Conservation (phyloP, 2,888 invertebrate species). For the Thumatha senex region DNA sequence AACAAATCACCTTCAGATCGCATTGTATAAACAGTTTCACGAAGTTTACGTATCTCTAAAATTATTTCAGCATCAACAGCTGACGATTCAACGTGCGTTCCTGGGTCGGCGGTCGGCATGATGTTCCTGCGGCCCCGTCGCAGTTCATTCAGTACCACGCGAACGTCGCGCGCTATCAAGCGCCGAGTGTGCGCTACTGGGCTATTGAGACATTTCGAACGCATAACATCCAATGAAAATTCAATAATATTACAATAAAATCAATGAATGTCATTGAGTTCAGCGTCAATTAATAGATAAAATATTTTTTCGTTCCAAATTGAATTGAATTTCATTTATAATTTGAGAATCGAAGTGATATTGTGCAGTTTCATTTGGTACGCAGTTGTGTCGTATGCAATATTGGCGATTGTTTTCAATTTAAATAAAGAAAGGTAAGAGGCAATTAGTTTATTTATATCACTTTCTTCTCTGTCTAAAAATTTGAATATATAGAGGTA, state of each 20-base stretch:
- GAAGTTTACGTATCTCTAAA: slow-evolving; percentile 31
- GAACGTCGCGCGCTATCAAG: slow-evolving; percentile 61
- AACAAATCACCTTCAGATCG: too few species aligned
- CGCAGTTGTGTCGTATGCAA: slow-evolving; percentile 25
- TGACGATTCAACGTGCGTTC: slow-evolving; percentile 41
- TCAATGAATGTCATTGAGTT: slow-evolving; percentile 54
- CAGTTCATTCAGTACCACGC: slow-evolving; percentile 45
- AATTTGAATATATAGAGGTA: background rate
- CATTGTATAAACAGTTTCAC: too few species aligned
- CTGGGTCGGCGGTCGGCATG: slow-evolving; percentile 30
- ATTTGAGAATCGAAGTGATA: slow-evolving; percentile 42
- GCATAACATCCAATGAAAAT: slow-evolving; percentile 53
- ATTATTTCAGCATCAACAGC: slow-evolving; percentile 44
- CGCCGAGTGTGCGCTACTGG: slow-evolving; percentile 54
- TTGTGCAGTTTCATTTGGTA: slow-evolving; percentile 39
- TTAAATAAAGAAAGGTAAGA: slow-evolving; percentile 3
- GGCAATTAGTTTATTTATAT: background rate
- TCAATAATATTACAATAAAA: slow-evolving; percentile 31
- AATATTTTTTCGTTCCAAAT: slow-evolving; percentile 31
- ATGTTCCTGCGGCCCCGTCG: slow-evolving; percentile 24
- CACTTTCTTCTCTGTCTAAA: background rate
- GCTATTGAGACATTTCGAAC: slow-evolving; percentile 46
- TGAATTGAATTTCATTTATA: slow-evolving; percentile 20
- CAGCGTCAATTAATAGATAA: slow-evolving; percentile 34
- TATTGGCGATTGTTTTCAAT: background rate